Evolutionary conservation across 2,888 invertebrate species (phyloP).

Genomic region (Gibbula magus): DNA sequence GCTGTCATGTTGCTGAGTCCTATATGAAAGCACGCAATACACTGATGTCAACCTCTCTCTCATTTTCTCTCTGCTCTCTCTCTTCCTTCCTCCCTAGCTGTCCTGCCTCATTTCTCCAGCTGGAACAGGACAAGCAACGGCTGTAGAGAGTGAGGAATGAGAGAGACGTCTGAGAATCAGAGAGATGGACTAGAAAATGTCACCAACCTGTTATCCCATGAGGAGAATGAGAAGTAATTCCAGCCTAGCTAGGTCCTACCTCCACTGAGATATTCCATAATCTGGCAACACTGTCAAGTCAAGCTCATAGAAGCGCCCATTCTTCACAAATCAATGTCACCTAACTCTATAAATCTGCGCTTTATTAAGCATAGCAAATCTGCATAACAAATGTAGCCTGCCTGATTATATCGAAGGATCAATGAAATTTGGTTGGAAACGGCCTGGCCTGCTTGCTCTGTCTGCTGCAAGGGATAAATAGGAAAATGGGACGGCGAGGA

Average conservation of each 20-base stretch:
- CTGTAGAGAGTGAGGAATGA: too few species aligned
- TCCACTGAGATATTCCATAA: not conserved
- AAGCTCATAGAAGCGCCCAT: conserved; percentile 10
- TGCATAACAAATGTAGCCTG: conserved; percentile 6
- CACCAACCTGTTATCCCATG: not conserved
- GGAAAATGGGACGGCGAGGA: not conserved
- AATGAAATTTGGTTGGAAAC: conserved; percentile 16
- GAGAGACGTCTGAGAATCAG: too few species aligned
- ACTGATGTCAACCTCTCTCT: too few species aligned
- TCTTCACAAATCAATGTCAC: conserved; percentile 21
- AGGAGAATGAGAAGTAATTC: not conserved
- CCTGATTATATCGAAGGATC: conserved; percentile 20
- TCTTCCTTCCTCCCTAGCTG: too few species aligned
- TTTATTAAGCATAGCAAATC: conserved; percentile 24
- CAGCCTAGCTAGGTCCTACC: not conserved
- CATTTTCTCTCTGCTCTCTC: too few species aligned
- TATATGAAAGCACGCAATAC: too few species aligned
- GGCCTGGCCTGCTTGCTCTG: not conserved
- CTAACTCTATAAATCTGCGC: conserved; percentile 22
- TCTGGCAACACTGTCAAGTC: conserved; percentile 4
- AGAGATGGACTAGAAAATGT: not conserved
- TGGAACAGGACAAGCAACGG: too few species aligned
- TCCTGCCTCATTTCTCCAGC: too few species aligned
- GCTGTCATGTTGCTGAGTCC: too few species aligned
- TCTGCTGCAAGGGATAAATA: not conserved